Base-by-base conservation (phyloP, 2,888 invertebrate genomes). In the Drosophila robusta region DNA sequence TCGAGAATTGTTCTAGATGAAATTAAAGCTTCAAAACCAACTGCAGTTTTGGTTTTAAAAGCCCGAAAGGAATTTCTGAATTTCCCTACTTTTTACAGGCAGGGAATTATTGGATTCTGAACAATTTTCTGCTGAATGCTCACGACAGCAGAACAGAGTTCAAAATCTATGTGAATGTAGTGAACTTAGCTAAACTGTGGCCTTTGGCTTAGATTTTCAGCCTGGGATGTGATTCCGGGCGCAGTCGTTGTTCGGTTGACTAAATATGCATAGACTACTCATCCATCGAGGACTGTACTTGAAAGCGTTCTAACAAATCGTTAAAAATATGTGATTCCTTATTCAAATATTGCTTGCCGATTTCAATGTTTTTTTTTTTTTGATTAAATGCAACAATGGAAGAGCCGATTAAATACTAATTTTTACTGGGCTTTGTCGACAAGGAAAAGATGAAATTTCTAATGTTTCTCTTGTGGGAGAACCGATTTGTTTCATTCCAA, bases 41-140 rank as follows among this genome's bases (percentile, higher is more conserved):
- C 79, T 89, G 87, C 83, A 85, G 82, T 78, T 78, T 88, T 64
- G 71, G 70, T 55, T 68, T 63, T 11, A 42, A 34, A 14, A 51
- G 45, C 11, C 47, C 41, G 4, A 6, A 36, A 42, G 24, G 14
- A 58, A 12, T n/a, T 45, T 32, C 32, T 32, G 11, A 32, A 32
- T 32, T 32, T 32, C 32, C 11, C 52, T 45, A 45, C 39, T 45
- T 14, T 46, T n/a, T 3, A 11, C 14, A 16, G 52, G 24, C 44
- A 49, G 41, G 36, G 65, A 44, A 63, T 29, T 41, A 3, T 49
- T 45, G 24, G 42, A 73, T 70, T 88, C 75, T 84, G 89, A 71
- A 72, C 87, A 75, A 72, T 84, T 75, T 90, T 90, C 83, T 90
- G 90, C 88, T 90, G 87, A 90, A 90, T 90, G 90, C 90, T 90